Conservation (phyloP, 2,797 vertebrate genomes). For the Sebastes cheni region DNA sequence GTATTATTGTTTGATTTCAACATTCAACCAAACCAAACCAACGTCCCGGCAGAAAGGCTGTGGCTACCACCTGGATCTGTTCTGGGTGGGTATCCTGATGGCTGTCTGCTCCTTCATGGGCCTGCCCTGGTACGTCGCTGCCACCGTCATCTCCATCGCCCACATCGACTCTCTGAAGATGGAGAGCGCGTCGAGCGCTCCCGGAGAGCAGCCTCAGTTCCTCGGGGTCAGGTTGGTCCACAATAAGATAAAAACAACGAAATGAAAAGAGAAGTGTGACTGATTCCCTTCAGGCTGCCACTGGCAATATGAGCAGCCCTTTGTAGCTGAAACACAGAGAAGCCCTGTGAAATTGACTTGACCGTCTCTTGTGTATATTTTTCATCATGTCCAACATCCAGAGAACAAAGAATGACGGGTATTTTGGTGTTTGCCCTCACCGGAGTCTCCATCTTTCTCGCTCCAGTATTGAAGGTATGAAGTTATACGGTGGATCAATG, state of each 20-base stretch:
- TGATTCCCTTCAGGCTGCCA: not conserved
- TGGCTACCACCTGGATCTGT: constrained; percentile 95
- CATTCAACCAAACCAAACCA: no score
- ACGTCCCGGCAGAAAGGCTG: constrained; percentile 87
- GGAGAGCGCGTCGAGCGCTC: constrained; percentile 96
- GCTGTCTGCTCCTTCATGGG: constrained; percentile 93
- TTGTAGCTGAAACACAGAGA: not conserved
- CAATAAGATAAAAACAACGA: not conserved
- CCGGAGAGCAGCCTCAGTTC: constrained; percentile 96
- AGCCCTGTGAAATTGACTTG: not conserved
- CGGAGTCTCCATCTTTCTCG: constrained; percentile 94
- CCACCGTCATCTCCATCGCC: constrained; percentile 97
- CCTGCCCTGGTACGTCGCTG: constrained; percentile 97
- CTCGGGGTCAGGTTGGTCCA: constrained; percentile 91
- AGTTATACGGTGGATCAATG: not conserved
- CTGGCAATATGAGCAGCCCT: not conserved
- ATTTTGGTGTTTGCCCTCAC: constrained; percentile 94
- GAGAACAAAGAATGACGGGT: constrained; percentile 95
- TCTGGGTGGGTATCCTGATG: constrained; percentile 96
- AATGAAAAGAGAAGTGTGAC: not conserved
- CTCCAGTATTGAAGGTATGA: constrained; percentile 93
- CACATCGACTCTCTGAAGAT: constrained; percentile 98
- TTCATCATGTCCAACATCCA: constrained; percentile 58
- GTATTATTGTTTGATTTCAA: not conserved
- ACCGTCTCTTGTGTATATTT: constrained; percentile 13